Conservation (phyloP, 2,113 vertebrate genomes). For the Malurus alboscapulatus region DNA sequence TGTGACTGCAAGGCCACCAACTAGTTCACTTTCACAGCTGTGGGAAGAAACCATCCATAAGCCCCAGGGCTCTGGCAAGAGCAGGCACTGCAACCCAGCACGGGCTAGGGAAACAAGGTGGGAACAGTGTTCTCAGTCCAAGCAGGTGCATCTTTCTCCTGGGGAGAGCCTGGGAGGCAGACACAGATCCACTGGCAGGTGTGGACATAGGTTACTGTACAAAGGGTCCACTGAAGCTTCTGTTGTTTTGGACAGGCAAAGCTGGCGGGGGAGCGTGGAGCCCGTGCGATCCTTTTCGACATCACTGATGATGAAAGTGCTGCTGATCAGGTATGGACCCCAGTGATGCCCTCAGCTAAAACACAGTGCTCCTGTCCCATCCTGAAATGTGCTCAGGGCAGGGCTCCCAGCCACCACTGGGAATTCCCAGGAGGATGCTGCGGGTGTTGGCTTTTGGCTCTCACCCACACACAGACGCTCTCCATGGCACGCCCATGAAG, state of each 20-base stretch:
- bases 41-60: background rate
- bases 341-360: background rate
- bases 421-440: background rate
- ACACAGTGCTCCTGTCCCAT: background rate
- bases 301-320: conserved; percentile 88
- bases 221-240: background rate
- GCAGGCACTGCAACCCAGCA: background rate
- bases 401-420: background rate
- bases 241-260: conserved; percentile 81
- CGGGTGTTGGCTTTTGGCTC: background rate
- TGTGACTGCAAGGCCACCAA: background rate
- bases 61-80: background rate
- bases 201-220: background rate
- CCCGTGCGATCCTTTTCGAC: conserved; percentile 93
- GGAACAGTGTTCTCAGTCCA: background rate
- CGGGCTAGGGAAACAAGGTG: background rate
- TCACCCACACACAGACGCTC: background rate
- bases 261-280: conserved; percentile 91
- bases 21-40: background rate
- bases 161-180: background rate
- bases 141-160: background rate
- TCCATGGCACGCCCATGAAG: background rate
- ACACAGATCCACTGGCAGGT: rapidly evolving
- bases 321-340: conserved; percentile 82
- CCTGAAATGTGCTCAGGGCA: background rate